Evolutionary conservation across 2,797 vertebrate species (phyloP).

Genomic region (Pteronotus mesoamericanus): DNA sequence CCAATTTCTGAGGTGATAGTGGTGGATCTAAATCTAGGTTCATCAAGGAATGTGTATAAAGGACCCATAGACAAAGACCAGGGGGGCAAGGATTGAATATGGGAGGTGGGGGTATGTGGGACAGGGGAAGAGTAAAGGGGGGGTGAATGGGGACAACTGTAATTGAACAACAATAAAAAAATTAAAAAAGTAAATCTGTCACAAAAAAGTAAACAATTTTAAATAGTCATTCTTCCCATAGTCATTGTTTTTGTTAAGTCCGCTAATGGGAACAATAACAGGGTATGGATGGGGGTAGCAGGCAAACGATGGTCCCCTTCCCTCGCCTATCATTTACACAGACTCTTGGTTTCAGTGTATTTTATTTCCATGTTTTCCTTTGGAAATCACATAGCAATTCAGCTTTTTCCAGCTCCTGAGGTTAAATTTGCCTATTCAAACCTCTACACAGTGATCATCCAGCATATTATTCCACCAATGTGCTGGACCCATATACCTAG

Average conservation of each 20-base stretch:
- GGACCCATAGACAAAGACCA: too few species aligned
- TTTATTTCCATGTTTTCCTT: background rate
- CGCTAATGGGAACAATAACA: background rate
- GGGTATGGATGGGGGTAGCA: too few species aligned
- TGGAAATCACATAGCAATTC: background rate
- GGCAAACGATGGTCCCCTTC: too few species aligned
- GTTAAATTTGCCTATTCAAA: background rate
- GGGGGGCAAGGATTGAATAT: too few species aligned
- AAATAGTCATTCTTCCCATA: background rate
- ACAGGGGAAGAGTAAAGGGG: too few species aligned
- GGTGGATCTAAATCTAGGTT: background rate
- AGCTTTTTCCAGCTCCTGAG: background rate
- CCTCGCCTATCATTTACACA: background rate
- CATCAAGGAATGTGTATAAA: too few species aligned
- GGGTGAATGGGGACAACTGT: too few species aligned
- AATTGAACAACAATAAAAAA: too few species aligned
- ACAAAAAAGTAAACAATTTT: background rate
- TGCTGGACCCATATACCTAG: background rate
- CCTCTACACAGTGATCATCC: background rate
- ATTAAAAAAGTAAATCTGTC: background rate
- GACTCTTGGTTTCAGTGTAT: background rate
- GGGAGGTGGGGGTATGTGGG: too few species aligned
- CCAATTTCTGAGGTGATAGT: background rate
- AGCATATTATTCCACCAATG: background rate
- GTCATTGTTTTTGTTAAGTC: background rate